A percentile compares a stretch with the other conserved stretches of the same genome.
phyloP scores from a whole-genome alignment of 2,797 vertebrate species.

The Gallirallus australis region DNA sequence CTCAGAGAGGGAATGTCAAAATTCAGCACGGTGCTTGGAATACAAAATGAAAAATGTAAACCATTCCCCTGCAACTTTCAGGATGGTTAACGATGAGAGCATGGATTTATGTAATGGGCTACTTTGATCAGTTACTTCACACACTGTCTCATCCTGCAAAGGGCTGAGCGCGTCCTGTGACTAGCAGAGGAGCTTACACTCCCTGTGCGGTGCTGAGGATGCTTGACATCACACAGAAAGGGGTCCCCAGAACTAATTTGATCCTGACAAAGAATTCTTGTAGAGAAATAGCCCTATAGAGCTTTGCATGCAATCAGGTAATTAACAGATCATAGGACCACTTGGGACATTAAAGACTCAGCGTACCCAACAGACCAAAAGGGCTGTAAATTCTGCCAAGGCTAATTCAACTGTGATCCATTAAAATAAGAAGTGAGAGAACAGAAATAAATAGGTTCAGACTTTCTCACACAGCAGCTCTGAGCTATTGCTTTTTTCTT shows the following conservation, averaged over 20 bases:
- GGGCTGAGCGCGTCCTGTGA: neutral
- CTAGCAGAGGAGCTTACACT: neutral
- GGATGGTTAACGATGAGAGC: neutral
- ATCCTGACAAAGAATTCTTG: neutral
- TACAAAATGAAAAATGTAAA: neutral
- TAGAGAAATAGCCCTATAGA: neutral
- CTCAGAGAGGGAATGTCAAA: neutral
- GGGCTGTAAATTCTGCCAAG: neutral
- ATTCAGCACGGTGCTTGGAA: neutral
- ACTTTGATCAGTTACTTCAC: neutral
- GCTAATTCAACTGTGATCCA: neutral
- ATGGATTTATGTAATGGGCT: neutral
- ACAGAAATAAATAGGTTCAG: conserved; percentile 21
- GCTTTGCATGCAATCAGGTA: neutral
- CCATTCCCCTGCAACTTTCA: neutral
- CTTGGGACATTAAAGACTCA: neutral
- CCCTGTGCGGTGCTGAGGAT: neutral
- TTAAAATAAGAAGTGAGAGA: conserved; percentile 23
- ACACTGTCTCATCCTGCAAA: neutral
- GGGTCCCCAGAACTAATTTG: neutral
- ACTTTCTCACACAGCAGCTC: conserved; percentile 8
- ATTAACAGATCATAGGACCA: conserved; percentile 10
- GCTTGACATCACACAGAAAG: neutral
- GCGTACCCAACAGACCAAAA: neutral
- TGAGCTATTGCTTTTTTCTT: conserved; percentile 23